Conservation (phyloP, 2,113 vertebrate species). For the Peromyscus maniculatus region DNA sequence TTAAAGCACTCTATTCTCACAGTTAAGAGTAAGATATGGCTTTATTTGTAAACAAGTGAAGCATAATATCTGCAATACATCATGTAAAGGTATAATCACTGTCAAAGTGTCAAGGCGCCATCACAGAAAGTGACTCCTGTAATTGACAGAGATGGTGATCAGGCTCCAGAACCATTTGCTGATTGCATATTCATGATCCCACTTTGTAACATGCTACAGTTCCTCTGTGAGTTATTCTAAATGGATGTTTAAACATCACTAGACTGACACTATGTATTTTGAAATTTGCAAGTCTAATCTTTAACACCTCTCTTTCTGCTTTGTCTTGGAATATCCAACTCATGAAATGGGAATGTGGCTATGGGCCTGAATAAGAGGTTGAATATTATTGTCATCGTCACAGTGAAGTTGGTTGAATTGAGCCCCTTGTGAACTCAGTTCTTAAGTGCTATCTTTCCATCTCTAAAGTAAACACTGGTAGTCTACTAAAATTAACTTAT, state of each 20-base stretch:
- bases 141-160: constrained; percentile 88
- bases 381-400: constrained; percentile 45
- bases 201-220: constrained; percentile 83
- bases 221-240: constrained; percentile 85
- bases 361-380: constrained; percentile 44
- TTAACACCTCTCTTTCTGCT: constrained; percentile 76
- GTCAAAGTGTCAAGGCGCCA: constrained; percentile 85
- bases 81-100: constrained; percentile 88
- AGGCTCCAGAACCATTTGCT: constrained; percentile 85
- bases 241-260: constrained; percentile 84
- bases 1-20: constrained; percentile 77
- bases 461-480: constrained; percentile 63
- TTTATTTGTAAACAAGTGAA: constrained; percentile 89
- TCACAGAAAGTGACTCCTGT: constrained; percentile 84
- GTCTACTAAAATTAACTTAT: constrained; percentile 62
- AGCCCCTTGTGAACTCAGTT: neutral
- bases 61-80: constrained; percentile 84
- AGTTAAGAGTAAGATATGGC: constrained; percentile 76
- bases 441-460: neutral
- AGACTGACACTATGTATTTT: constrained; percentile 84
- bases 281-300: constrained; percentile 86
- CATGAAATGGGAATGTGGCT: neutral
- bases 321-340: constrained; percentile 71
- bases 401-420: constrained; percentile 36
- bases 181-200: constrained; percentile 90